Conservation (phyloP, 2,888 invertebrate genomes). For the Entomobrya multifasciata region DNA sequence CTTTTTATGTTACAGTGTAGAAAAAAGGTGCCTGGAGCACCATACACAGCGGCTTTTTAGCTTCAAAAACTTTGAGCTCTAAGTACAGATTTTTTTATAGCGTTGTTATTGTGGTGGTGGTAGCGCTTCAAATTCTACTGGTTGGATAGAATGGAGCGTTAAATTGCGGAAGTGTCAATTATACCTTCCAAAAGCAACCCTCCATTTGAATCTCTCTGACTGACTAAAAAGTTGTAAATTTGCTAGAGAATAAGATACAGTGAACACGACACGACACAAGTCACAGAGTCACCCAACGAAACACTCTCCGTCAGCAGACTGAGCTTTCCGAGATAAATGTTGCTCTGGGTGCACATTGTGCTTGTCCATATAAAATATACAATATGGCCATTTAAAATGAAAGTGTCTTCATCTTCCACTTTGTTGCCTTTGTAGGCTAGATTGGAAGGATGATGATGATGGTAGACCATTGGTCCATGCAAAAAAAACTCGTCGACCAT, state of each 20-base stretch:
- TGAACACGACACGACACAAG: neutral
- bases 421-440: neutral
- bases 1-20: constrained; percentile 1
- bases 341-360: neutral
- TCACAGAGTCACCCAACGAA: constrained; percentile 20
- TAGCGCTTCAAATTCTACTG: neutral
- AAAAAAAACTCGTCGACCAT: constrained; percentile 5
- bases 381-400: neutral
- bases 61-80: too few relatives aligned
- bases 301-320: constrained; percentile 18
- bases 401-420: constrained; percentile 33
- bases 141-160: constrained; percentile 64
- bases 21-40: neutral
- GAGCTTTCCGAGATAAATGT: neutral
- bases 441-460: neutral
- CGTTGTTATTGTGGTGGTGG: neutral
- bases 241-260: neutral
- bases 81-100: constrained; percentile 2
- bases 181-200: constrained; percentile 75
- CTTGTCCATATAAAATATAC: neutral
- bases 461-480: constrained; percentile 8
- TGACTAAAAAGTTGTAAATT: constrained; percentile 26
- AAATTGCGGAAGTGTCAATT: constrained; percentile 80
- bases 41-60: neutral
- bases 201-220: constrained; percentile 52